These are phyloP conservation scores for Hipposideros armiger DNA, from an alignment of 2,113 vertebrate genomes.

Conservation along the genomic window DNA sequence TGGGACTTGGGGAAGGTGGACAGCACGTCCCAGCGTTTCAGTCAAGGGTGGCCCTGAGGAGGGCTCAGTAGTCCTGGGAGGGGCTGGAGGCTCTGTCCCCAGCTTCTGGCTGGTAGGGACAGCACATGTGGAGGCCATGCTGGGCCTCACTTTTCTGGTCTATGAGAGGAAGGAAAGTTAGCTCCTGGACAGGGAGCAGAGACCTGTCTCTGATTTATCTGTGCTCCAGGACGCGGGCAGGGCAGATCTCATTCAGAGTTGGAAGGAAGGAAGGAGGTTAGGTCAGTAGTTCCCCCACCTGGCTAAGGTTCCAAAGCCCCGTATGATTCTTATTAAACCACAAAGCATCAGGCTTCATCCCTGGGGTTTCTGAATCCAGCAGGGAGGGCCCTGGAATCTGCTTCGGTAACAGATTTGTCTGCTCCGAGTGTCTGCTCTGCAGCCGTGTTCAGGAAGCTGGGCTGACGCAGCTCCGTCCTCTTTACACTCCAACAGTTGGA, in stretches of 20 bases:
- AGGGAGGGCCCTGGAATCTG: background rate
- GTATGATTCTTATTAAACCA: background rate
- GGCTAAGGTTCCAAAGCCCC: background rate
- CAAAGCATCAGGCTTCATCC: background rate
- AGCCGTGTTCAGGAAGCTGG: background rate
- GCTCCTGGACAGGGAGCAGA: background rate
- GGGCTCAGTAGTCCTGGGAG: background rate
- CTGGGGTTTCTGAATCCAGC: too few relatives aligned
- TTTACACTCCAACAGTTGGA: background rate
- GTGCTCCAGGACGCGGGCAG: background rate
- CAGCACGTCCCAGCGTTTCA: background rate
- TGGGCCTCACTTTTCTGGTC: background rate
- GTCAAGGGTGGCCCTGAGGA: background rate
- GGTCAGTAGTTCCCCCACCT: background rate
- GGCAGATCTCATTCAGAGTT: background rate
- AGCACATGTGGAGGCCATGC: rapidly evolving
- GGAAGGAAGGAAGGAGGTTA: background rate
- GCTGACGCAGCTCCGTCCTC: background rate
- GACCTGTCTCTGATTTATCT: background rate
- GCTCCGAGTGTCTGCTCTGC: background rate
- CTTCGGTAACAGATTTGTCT: too few relatives aligned
- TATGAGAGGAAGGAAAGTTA: background rate
- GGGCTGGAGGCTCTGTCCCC: background rate
- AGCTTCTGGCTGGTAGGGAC: background rate
- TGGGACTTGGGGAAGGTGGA: too few relatives aligned